These are phyloP conservation scores for Acleris laterana DNA, from an alignment of 2,888 invertebrate genomes.

Conservation along the genomic window DNA sequence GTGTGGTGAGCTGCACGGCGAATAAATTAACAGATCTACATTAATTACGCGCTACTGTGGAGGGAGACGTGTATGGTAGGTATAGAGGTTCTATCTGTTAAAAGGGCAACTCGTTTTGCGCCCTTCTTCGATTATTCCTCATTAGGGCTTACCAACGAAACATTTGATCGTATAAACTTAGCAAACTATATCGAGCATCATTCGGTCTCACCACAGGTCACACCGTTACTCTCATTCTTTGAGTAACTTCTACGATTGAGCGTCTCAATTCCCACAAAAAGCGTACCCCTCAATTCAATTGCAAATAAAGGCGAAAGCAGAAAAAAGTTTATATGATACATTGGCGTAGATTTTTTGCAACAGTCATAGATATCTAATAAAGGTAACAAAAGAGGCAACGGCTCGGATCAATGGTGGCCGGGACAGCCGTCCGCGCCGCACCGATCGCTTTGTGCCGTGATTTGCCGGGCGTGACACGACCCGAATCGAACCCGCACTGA, in stretches of 20 bases:
- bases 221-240: too few relatives aligned
- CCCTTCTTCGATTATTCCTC: slow-evolving; percentile 5
- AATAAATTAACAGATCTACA: slow-evolving; percentile 27
- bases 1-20: slow-evolving; percentile 18
- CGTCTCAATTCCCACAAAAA: too few relatives aligned
- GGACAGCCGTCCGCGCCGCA: slow-evolving; percentile 40
- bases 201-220: too few relatives aligned
- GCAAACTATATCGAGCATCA: too few relatives aligned
- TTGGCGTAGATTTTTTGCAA: slow-evolving; percentile 41
- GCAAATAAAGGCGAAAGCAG: slow-evolving; percentile 5
- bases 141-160: too few relatives aligned
- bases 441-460: slow-evolving; percentile 53
- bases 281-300: too few relatives aligned
- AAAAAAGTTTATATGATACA: slow-evolving; percentile 41
- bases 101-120: slow-evolving; percentile 1
- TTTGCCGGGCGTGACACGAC: slow-evolving; percentile 58
- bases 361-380: slow-evolving; percentile 58
- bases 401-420: slow-evolving; percentile 43
- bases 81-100: not conserved
- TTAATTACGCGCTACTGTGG: slow-evolving; percentile 24
- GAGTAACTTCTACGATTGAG: too few relatives aligned
- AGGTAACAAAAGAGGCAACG: slow-evolving; percentile 46
- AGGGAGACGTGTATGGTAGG: not conserved
- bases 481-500: slow-evolving; percentile 17
- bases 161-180: too few relatives aligned